Base-by-base conservation (phyloP, 2,888 invertebrate genomes). In the Ormyrus pomaceus region DNA sequence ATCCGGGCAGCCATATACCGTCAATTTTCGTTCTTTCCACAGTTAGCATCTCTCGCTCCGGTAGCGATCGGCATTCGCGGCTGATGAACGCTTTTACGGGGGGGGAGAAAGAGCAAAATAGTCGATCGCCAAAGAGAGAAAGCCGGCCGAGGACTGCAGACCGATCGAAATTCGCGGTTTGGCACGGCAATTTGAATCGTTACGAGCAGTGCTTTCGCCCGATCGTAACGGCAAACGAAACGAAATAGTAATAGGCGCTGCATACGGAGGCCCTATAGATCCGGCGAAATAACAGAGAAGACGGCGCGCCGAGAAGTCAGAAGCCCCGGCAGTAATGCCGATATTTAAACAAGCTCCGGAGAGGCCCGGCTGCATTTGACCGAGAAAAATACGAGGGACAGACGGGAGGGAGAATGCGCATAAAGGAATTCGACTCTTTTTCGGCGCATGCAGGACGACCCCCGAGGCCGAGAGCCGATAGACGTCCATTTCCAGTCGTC, bases 401-500 rank as follows among this genome's bases (percentile, higher is more conserved):
- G 19, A 55, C 13, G 68, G 48, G 59, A 46, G 13, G 58, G 56
- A 51, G 58, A 50, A 76, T 58, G 59, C 50, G 58, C 66, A 59
- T 34, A 70, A 62, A 68, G 77, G 77, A 76, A 70, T 77, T 56
- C 64, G 62, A 61, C 62, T 71, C 59, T 72, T 75, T 79, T 71
- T 75, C 58, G 50, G 45, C 71, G 19, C 3, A 34, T 70, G 34
- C 66, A 66, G 45, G 2, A 50, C 46, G 11, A 69, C 56, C 69
- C 84, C 84, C 68, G 77, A 62, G 84, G 84, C 34, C 62, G 51
- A 65, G 55, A 46, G 71, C 69, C 85, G 84, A 86, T 87, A 87
- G 85, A 86, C 84, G 82, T 86, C 86, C 88, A 88, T 88, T 88
- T 70, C 5, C 87, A 89, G 87, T 89, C 88, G 89, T 89, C 88